phyloP scores from a whole-genome alignment of 2,113 vertebrate species.

The Bufo bufo region DNA sequence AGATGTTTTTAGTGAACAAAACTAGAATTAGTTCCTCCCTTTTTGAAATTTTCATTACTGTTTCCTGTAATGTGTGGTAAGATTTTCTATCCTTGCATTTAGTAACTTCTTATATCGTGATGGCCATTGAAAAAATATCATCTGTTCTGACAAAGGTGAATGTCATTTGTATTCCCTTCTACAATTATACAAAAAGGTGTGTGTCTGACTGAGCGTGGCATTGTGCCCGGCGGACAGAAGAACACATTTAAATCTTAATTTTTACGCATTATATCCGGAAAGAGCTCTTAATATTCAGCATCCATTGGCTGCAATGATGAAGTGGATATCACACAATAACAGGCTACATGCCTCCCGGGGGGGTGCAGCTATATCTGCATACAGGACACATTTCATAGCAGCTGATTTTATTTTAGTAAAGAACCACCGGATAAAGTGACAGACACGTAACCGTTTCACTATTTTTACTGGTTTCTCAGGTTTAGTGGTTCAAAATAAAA shows the following conservation, averaged over 20 bases:
- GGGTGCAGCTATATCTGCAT: neutral
- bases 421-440: too few relatives aligned
- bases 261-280: neutral
- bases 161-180: neutral
- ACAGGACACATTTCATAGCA: neutral
- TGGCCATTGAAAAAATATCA: neutral
- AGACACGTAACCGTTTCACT: too few relatives aligned
- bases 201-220: constrained; percentile 16
- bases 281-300: constrained; percentile 17
- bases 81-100: neutral
- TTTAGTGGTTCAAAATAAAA: neutral
- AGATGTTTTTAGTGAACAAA: neutral
- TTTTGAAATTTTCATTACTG: neutral
- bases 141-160: neutral
- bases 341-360: neutral
- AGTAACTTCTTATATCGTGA: neutral
- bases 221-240: neutral
- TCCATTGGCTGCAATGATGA: constrained; percentile 19
- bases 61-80: neutral
- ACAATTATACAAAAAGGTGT: constrained; percentile 11
- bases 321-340: constrained; percentile 21
- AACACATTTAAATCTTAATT: constrained; percentile 29
- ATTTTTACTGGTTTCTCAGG: neutral
- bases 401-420: neutral
- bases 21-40: neutral